Evolutionary conservation across 2,797 vertebrate species (phyloP).

Genomic region (Gastrophryne carolinensis): DNA sequence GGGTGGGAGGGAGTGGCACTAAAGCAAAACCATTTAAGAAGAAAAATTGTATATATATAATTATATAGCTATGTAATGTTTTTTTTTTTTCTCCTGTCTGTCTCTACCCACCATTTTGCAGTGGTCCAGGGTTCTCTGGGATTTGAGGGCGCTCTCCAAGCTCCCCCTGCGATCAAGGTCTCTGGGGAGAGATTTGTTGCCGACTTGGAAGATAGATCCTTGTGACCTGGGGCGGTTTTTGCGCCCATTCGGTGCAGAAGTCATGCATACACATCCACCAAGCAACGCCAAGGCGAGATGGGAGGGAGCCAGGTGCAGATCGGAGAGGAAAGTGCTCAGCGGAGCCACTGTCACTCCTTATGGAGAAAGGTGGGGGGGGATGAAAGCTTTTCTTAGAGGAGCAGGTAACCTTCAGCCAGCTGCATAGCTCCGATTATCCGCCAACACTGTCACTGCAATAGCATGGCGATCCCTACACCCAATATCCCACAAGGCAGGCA

Average conservation of each 20-base stretch:
- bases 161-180: slow-evolving; percentile 86
- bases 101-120: slow-evolving; percentile 91
- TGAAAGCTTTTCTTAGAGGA: slow-evolving; percentile 40
- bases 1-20: slow-evolving; percentile 58
- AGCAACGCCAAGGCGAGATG: slow-evolving; percentile 71
- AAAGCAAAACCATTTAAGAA: slow-evolving; percentile 44
- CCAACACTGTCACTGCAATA: slow-evolving; percentile 77
- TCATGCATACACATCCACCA: slow-evolving; percentile 95
- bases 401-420: slow-evolving; percentile 74
- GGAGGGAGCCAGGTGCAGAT: slow-evolving; percentile 25
- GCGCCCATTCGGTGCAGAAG: slow-evolving; percentile 96
- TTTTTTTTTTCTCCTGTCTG: neutral
- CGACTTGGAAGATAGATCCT: slow-evolving; percentile 88
- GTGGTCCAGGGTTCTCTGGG: slow-evolving; percentile 86
- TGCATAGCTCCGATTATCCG: slow-evolving; percentile 81
- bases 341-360: slow-evolving; percentile 40
- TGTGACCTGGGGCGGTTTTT: slow-evolving; percentile 91
- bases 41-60: no score
- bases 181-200: slow-evolving; percentile 77
- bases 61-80: no score
- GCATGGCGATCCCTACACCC: slow-evolving; percentile 61
- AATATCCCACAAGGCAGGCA: slow-evolving; percentile 57
- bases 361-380: neutral
- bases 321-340: slow-evolving; percentile 5
- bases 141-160: slow-evolving; percentile 80